phyloP scores from a whole-genome alignment of 2,113 vertebrate genomes.

The Formicarius rufipectus region DNA sequence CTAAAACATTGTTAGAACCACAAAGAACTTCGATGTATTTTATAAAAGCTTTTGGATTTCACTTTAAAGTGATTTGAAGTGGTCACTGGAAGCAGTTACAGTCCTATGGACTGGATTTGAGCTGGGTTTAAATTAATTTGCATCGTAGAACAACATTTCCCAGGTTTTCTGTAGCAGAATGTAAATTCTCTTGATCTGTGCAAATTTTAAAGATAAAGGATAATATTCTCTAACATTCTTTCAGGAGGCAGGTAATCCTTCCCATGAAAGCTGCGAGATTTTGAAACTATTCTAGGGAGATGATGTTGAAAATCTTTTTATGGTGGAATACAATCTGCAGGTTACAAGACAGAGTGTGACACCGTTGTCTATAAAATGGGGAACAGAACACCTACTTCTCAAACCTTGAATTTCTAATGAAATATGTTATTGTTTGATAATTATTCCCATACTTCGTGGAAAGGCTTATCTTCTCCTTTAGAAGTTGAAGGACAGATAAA shows the following conservation, averaged over 20 bases:
- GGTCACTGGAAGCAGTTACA: neutral
- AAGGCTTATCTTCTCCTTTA: neutral
- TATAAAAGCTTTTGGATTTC: neutral
- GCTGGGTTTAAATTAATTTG: neutral
- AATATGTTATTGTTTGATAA: neutral
- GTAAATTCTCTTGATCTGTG: neutral
- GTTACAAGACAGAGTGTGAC: neutral
- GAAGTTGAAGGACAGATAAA: neutral
- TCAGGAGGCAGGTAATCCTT: neutral
- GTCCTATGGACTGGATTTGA: neutral
- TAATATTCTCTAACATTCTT: neutral
- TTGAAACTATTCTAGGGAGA: neutral
- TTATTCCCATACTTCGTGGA: neutral
- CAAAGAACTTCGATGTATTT: neutral
- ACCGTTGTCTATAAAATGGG: neutral
- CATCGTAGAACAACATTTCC: neutral
- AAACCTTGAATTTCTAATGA: neutral
- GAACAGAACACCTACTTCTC: neutral
- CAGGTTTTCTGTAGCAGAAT: neutral
- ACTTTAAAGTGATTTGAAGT: neutral
- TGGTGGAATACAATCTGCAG: neutral
- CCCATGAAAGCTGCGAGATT: neutral
- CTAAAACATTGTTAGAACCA: neutral
- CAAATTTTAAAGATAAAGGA: neutral
- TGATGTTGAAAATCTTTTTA: neutral